A percentile compares a stretch with the other conserved stretches of the same genome.
Conservation (phyloP, 2,888 invertebrate genomes). For the Drosophila acutilabella region DNA sequence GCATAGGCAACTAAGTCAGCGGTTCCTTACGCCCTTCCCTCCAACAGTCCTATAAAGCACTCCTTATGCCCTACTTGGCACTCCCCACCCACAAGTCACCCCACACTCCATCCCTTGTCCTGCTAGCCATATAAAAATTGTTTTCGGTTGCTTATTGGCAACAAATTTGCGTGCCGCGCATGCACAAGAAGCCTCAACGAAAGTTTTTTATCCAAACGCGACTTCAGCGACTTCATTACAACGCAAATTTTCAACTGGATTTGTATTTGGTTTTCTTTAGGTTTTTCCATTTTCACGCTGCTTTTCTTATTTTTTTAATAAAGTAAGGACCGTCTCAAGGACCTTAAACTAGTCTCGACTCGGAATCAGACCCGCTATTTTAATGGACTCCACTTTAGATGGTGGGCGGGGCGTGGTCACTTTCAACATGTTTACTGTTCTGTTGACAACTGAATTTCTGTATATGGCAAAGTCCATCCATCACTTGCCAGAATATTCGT, state of each 20-base stretch:
- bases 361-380: conserved; percentile 14
- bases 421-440: conserved; percentile 47
- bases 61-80: conserved; percentile 3
- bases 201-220: conserved; percentile 21
- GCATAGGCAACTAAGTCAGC: conserved; percentile 62
- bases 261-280: conserved; percentile 16
- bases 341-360: conserved; percentile 2
- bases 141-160: conserved; percentile 78
- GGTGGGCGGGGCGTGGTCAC: conserved; percentile 4
- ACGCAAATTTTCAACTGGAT: conserved; percentile 43
- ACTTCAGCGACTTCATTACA: conserved; percentile 64
- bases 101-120: too few relatives aligned
- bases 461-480: conserved; percentile 52
- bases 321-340: conserved; percentile 2
- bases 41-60: not conserved
- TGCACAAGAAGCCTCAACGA: conserved; percentile 43
- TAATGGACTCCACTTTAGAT: conserved; percentile 32
- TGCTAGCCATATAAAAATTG: conserved; percentile 68
- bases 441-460: conserved; percentile 68
- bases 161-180: conserved; percentile 77
- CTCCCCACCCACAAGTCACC: not conserved
- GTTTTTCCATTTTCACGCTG: not conserved
- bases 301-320: conserved; percentile 17
- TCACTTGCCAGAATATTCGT: conserved; percentile 51
- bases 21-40: not conserved